phyloP scores from a whole-genome alignment of 2,113 vertebrate species.

The Heliornis fulica region DNA sequence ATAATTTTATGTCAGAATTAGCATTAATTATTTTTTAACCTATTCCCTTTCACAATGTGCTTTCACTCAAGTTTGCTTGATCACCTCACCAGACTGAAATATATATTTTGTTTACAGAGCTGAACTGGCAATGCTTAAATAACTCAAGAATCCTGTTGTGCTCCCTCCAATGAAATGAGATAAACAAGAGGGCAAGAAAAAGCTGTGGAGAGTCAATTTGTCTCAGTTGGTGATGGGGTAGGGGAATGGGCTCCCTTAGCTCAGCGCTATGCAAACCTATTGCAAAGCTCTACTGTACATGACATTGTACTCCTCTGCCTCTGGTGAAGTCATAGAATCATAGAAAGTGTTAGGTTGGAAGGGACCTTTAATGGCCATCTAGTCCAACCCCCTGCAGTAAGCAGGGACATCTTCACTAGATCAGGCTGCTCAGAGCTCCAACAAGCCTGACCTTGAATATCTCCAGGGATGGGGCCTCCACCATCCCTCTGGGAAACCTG shows the following conservation, averaged over 20 bases:
- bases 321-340: no score
- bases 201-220: background rate
- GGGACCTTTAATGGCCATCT: no score
- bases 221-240: background rate
- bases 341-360: no score
- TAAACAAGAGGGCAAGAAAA: background rate
- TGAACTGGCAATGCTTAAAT: background rate
- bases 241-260: background rate
- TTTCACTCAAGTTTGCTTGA: background rate
- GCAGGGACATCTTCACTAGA: no score
- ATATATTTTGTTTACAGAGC: background rate
- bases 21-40: background rate
- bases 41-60: background rate
- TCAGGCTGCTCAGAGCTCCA: no score
- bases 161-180: background rate
- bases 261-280: accelerated
- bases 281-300: accelerated
- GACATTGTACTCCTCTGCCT: background rate
- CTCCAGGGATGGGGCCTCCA: no score
- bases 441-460: no score
- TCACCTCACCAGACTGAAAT: background rate
- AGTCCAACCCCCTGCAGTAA: no score
- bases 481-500: no score
- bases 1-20: constrained; percentile 15
- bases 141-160: background rate